A percentile compares a stretch with the other conserved stretches of the same genome.
Conservation (phyloP, 64 coral and sea anemone genomes). For the Actinia equina region DNA sequence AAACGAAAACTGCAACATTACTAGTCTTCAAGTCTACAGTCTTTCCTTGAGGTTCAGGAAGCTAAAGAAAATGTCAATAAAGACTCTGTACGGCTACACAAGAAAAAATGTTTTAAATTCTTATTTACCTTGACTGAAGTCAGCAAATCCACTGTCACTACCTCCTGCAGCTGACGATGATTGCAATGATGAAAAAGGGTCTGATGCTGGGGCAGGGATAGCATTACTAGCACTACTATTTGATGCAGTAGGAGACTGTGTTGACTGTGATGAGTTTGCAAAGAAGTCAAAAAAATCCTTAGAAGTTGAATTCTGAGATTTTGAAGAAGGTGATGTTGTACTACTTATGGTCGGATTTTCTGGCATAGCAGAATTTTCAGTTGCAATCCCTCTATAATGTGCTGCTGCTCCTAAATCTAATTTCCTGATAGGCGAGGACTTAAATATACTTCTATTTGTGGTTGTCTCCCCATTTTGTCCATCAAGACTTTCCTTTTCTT, state of each 20-base stretch:
- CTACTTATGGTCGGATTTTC: not conserved
- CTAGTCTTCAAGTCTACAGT: no score
- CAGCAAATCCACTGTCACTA: slow-evolving; percentile 35
- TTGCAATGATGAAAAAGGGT: slow-evolving; percentile 47
- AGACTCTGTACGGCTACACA: no score
- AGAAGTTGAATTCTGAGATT: not conserved
- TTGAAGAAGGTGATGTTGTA: slow-evolving; percentile 17
- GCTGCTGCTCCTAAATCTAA: slow-evolving; percentile 70
- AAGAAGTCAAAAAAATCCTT: slow-evolving; percentile 52
- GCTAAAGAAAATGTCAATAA: no score
- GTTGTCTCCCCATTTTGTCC: slow-evolving; percentile 14
- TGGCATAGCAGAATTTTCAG: not conserved
- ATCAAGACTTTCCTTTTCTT: slow-evolving; percentile 27
- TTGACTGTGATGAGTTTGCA: not conserved
- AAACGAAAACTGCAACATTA: no score
- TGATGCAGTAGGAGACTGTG: not conserved
- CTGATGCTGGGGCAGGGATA: not conserved
- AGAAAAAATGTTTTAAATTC: no score
- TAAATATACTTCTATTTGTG: slow-evolving; percentile 30
- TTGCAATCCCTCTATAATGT: slow-evolving; percentile 33
- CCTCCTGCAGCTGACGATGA: slow-evolving; percentile 19
- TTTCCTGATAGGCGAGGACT: slow-evolving; percentile 23
- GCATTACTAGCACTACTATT: not conserved
- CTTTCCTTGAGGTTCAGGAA: no score
- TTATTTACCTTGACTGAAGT: slow-evolving; percentile 33